phyloP scores from a whole-genome alignment of 2,888 invertebrate genomes.

The Tanypteryx hageni region DNA sequence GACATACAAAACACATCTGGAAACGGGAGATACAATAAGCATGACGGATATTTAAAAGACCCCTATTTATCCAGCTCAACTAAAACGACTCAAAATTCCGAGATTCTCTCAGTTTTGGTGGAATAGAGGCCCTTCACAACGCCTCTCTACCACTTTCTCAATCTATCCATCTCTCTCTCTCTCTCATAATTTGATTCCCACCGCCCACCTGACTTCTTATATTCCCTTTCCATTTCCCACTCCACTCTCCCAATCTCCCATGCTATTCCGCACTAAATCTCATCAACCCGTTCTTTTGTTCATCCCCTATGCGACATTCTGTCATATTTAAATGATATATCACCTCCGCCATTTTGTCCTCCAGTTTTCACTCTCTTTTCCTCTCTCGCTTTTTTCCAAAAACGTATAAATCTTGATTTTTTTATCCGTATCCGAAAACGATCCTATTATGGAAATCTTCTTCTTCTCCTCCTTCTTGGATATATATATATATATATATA shows the following conservation, averaged over 20 bases:
- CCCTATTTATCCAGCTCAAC: too few species aligned
- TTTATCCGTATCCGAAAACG: background rate
- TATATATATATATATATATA: too few species aligned
- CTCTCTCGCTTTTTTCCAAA: background rate
- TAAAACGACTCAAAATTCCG: too few species aligned
- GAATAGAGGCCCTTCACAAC: too few species aligned
- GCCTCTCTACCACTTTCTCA: too few species aligned
- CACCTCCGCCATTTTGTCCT: constrained; percentile 4
- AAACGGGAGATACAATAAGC: too few species aligned
- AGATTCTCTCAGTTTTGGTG: too few species aligned
- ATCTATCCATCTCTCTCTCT: too few species aligned
- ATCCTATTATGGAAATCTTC: constrained; percentile 37
- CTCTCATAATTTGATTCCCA: constrained; percentile 12
- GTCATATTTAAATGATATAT: constrained; percentile 48
- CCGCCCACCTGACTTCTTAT: constrained; percentile 33
- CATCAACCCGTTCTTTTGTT: constrained; percentile 19
- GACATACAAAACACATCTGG: too few species aligned
- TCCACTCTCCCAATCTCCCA: background rate
- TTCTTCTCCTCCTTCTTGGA: background rate
- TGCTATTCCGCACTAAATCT: background rate
- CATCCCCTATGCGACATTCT: constrained; percentile 20
- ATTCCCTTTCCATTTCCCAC: background rate
- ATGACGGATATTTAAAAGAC: too few species aligned
- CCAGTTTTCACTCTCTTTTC: background rate
- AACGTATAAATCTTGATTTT: constrained; percentile 28